phyloP scores from a whole-genome alignment of 1,140 invertebrate genomes.

The Diachasma alloeum region DNA sequence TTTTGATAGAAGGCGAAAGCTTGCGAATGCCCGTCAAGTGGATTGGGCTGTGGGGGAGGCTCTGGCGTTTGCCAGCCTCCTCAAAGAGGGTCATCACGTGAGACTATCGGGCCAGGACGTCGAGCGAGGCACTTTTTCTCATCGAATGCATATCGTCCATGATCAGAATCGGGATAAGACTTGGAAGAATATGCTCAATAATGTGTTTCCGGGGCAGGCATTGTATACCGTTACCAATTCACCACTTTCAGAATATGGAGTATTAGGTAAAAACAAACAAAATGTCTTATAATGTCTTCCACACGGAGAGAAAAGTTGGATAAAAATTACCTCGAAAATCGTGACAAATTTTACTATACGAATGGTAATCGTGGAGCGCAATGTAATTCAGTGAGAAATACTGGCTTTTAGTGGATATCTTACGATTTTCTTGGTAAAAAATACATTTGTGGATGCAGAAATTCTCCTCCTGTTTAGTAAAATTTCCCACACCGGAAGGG shows the following conservation, averaged over 20 bases:
- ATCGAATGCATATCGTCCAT: conserved; percentile 84
- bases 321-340: too few relatives aligned
- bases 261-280: conserved; percentile 66
- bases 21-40: conserved; percentile 71
- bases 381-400: too few relatives aligned
- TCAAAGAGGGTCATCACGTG: conserved; percentile 71
- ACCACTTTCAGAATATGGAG: conserved; percentile 82
- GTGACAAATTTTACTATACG: too few relatives aligned
- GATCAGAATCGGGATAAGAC: conserved; percentile 80
- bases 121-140: conserved; percentile 85
- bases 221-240: conserved; percentile 83
- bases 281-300: too few relatives aligned
- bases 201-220: conserved; percentile 78
- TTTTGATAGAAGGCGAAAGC: conserved; percentile 71
- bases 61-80: conserved; percentile 81
- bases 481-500: too few relatives aligned
- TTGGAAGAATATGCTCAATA: conserved; percentile 69
- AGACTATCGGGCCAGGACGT: conserved; percentile 86
- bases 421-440: too few relatives aligned
- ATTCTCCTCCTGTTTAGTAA: not conserved
- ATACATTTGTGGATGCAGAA: too few relatives aligned
- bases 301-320: too few relatives aligned
- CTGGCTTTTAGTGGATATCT: too few relatives aligned
- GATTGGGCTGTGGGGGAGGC: conserved; percentile 91
- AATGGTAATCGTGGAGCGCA: too few relatives aligned